These are phyloP conservation scores for Sinopyrophorus schimmeli DNA, from an alignment of 2,888 invertebrate species.

Conservation along the genomic window DNA sequence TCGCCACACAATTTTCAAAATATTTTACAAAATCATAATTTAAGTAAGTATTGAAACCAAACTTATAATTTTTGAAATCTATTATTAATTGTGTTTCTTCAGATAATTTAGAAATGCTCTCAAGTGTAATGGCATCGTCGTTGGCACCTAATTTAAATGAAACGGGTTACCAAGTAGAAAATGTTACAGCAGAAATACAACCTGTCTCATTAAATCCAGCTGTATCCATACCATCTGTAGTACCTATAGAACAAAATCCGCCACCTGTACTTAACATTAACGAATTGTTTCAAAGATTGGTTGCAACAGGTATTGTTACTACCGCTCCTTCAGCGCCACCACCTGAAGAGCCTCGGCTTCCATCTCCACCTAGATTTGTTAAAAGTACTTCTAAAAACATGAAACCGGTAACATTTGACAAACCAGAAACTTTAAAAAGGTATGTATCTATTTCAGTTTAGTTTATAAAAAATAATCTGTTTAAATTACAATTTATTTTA, in stretches of 20 bases:
- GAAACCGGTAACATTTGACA: slow-evolving; percentile 67
- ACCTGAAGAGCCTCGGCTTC: slow-evolving; percentile 38
- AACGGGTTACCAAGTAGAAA: slow-evolving; percentile 62
- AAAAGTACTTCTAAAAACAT: slow-evolving; percentile 53
- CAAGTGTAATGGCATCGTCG: slow-evolving; percentile 67
- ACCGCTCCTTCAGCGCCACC: slow-evolving; percentile 37
- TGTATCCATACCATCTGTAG: slow-evolving; percentile 42
- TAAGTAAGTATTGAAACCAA: slow-evolving; percentile 45
- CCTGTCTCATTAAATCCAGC: slow-evolving; percentile 15
- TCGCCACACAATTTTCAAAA: slow-evolving; percentile 49
- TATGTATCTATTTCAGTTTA: slow-evolving; percentile 50
- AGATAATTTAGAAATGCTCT: slow-evolving; percentile 66
- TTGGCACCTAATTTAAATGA: slow-evolving; percentile 60
- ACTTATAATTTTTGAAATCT: too few relatives aligned
- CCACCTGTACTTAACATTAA: slow-evolving; percentile 66
- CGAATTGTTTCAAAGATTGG: slow-evolving; percentile 82
- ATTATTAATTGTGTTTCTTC: too few relatives aligned
- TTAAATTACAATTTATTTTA: slow-evolving; percentile 46
- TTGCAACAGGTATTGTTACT: slow-evolving; percentile 80
- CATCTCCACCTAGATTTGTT: slow-evolving; percentile 26
- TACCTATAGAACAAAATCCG: slow-evolving; percentile 44
- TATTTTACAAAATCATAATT: slow-evolving; percentile 46
- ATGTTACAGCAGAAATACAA: slow-evolving; percentile 29
- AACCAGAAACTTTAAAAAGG: slow-evolving; percentile 75
- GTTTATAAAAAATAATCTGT: background rate